Base-by-base conservation (phyloP, 2,113 vertebrate genomes). In the Procavia capensis region DNA sequence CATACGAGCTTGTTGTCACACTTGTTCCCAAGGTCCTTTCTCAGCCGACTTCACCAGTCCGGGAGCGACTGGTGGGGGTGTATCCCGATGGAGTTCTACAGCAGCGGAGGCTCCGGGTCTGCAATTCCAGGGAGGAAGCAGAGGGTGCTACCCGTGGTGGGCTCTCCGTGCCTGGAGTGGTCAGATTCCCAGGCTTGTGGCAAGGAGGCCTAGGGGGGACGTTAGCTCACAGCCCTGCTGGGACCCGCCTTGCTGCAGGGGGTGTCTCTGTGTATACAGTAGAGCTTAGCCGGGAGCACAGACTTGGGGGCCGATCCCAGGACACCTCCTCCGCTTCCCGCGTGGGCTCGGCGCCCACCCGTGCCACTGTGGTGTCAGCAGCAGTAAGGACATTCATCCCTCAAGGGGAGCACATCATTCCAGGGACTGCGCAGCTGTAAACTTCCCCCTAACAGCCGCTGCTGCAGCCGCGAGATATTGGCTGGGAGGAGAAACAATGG, bases 391-490 rank as follows among this genome's bases (percentile, higher is more conserved):
- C 93, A 81, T 95, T 95, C 97, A 91, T 95, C 93, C 94, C 96
- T 29, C 34, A 80, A 45, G 96, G 93, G 93, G 41, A 96, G 91
- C 2, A 95, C 96, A 36, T 92, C 95, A 64, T 86, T 68, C 47
- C 83, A 9, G 91, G 81, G 94, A 94, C 97, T 92, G 68, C 45
- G 90, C 89, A 80, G 98, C 97, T 82, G 98, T 98, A 98, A 99
- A 98, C 98, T 94, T 98, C 97, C 97, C 87, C 94, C 75, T 97
- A 97, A 97, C 98, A 95, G 97, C 97, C 84, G 81, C 96, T 98
- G 97, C 98, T 99, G 98, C 98, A 98, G 98, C 98, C 95, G 92
- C 95, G 95, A 99, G 98, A 98, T 99, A 99, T 98, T 98, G 98
- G 98, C 98, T 98, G 97, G 10, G 93, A 97, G 98, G 98, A 97